phyloP scores from a whole-genome alignment of 30 jellyfish, hydroid and myxozoan species.

The Aurelia aurita complex sp. Pacific region DNA sequence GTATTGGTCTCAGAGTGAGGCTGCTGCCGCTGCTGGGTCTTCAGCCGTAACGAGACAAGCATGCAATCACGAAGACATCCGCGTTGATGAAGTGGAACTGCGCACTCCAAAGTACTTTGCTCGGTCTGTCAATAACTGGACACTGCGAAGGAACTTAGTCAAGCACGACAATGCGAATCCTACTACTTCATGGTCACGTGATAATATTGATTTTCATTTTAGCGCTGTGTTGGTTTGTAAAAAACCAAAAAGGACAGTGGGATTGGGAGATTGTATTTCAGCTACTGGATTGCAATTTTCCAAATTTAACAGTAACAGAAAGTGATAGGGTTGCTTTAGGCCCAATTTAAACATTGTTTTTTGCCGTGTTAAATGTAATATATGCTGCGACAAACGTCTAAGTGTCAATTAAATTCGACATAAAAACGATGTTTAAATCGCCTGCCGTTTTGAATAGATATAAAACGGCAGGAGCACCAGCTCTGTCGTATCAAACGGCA shows the following conservation, averaged over 20 bases:
- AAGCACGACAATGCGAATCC: slow-evolving; percentile 93
- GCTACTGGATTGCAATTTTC: slow-evolving; percentile 91
- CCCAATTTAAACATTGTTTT: too few relatives aligned
- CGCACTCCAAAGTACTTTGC: slow-evolving; percentile 90
- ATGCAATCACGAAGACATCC: slow-evolving; percentile 75
- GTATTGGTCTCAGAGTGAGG: slow-evolving; percentile 73
- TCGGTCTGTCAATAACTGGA: slow-evolving; percentile 80
- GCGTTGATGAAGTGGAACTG: slow-evolving; percentile 67
- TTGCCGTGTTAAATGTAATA: too few relatives aligned
- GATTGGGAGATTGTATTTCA: slow-evolving; percentile 91
- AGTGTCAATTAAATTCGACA: too few relatives aligned
- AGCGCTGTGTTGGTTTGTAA: slow-evolving; percentile 92
- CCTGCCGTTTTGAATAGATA: too few relatives aligned
- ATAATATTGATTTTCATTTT: slow-evolving; percentile 61
- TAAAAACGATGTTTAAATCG: too few relatives aligned
- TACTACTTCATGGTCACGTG: slow-evolving; percentile 81
- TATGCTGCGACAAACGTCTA: too few relatives aligned
- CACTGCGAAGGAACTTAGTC: slow-evolving; percentile 82
- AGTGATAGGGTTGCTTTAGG: too few relatives aligned
- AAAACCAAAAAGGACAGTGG: slow-evolving; percentile 88
- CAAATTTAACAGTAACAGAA: slow-evolving; percentile 10
- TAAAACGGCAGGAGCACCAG: too few relatives aligned
- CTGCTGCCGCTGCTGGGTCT: slow-evolving; percentile 97
- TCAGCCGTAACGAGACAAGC: slow-evolving; percentile 89
- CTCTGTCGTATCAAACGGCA: too few relatives aligned